Evolutionary conservation across 2,888 invertebrate species (phyloP), one percentile per base, ranked within the genome.

Genomic region (Pachymerium ferrugineum): DNA sequence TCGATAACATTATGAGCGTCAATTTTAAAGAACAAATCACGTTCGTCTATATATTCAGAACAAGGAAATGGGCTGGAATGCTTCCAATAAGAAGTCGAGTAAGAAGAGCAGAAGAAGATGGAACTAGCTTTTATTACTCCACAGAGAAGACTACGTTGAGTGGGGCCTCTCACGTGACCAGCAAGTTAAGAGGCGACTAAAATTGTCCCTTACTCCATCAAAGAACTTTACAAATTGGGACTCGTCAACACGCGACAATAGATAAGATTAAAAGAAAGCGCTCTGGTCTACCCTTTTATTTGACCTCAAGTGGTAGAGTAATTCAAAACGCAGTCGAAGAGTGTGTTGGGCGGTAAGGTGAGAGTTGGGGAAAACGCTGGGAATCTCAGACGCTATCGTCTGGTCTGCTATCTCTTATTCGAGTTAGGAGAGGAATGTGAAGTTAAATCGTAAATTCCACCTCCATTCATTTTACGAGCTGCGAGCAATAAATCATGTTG

Each of bases 151-250:
- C 62, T 62, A 62, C 28, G 28, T 28, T 62, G 62, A 62, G 62
- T 62, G 62, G n/a, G 25, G 28, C 62, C 12, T 62, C 62, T 62
- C 62, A 62, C 62, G 62, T 62, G 62, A 62, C 62, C 62, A 62
- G 62, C 62, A 62, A 62, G 62, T 62, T 62, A 62, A 62, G 62
- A 62, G 62, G 62, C 62, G 62, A 62, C 62, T 62, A 62, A 62
- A 62, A 62, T 62, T 62, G 62, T 62, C 62, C 28, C 62, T 62
- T 28, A 62, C 62, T 62, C 62, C 62, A 62, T 62, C 25, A 62
- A 62, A 25, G 62, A 62, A 62, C 62, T 62, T 62, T 62, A 62
- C 62, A 62, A 62, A 62, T 62, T 62, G 62, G n/a, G 28, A 62
- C 62, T 62, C 25, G 62, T 62, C 62, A 28, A 25, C 8, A 28